phyloP scores from a whole-genome alignment of 1,140 invertebrate species.

The Neodiprion pinetum region DNA sequence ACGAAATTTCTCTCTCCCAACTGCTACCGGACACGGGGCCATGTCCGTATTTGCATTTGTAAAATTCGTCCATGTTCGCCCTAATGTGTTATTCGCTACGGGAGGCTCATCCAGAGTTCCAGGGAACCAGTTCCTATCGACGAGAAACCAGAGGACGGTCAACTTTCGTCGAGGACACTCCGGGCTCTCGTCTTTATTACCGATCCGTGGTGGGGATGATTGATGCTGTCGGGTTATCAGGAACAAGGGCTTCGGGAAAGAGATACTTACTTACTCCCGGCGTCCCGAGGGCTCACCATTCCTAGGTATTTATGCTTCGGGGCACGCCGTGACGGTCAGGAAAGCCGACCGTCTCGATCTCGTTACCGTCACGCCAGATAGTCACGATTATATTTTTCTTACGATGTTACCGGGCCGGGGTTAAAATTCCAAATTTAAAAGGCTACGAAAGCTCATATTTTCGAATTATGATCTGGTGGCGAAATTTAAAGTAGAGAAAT shows the following conservation, averaged over 20 bases:
- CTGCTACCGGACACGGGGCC: conserved; percentile 14
- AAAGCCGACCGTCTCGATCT: conserved; percentile 38
- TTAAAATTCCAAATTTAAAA: not conserved
- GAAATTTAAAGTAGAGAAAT: too few species aligned
- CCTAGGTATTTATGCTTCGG: too few species aligned
- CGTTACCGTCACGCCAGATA: conserved; percentile 60
- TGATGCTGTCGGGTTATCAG: conserved; percentile 58
- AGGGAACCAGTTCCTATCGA: conserved; percentile 2
- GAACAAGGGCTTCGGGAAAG: conserved; percentile 52
- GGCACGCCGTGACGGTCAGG: too few species aligned
- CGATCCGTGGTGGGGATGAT: conserved; percentile 47
- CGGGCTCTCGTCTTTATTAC: conserved; percentile 26
- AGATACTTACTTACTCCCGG: conserved; percentile 22
- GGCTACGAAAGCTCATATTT: not conserved
- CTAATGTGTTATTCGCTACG: conserved; percentile 36
- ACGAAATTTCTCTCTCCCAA: not conserved
- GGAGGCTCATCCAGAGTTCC: conserved; percentile 20
- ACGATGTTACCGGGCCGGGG: conserved; percentile 35
- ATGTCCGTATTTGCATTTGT: conserved; percentile 19
- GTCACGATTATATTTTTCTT: conserved; percentile 62
- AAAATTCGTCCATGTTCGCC: conserved; percentile 12
- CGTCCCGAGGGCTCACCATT: too few species aligned
- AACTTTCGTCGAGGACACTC: conserved; percentile 21
- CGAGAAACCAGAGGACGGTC: conserved; percentile 16
- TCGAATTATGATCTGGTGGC: too few species aligned